A percentile compares a stretch with the other conserved stretches of the same genome.
Conservation (phyloP, 2,113 vertebrate species). For the Rattus norvegicus region DNA sequence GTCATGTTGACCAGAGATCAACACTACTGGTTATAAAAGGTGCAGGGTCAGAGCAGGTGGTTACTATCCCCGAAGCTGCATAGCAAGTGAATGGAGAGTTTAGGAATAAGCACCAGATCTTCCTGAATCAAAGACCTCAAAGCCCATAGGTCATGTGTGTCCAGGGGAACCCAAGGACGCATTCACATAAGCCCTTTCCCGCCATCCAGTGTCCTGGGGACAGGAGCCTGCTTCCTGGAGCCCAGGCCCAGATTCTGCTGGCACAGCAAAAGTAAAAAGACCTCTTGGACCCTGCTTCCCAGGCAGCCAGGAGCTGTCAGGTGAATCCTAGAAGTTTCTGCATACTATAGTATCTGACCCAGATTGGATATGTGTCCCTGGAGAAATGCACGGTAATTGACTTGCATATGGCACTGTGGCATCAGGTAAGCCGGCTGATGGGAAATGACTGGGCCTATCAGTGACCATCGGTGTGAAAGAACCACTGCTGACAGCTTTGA, state of each 20-base stretch:
- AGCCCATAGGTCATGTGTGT: neutral
- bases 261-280: slow-evolving; percentile 28
- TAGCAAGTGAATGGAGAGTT: neutral
- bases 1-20: neutral
- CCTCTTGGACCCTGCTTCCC: slow-evolving; percentile 16
- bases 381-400: neutral
- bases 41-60: neutral
- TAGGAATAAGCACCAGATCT: neutral
- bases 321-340: neutral
- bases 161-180: neutral
- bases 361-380: neutral
- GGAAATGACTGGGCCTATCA: slow-evolving; percentile 15
- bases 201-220: neutral
- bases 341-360: neutral
- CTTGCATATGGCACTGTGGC: fast-evolving
- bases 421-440: neutral
- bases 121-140: neutral
- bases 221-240: neutral
- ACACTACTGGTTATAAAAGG: neutral
- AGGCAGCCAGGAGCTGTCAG: slow-evolving; percentile 44
- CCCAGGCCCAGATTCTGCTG: neutral
- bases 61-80: neutral
- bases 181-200: neutral
- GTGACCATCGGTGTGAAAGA: slow-evolving; percentile 9
- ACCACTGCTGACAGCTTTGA: neutral